These are phyloP conservation scores for Hippocampus zosterae DNA, from an alignment of 2,113 vertebrate species.

Conservation along the genomic window DNA sequence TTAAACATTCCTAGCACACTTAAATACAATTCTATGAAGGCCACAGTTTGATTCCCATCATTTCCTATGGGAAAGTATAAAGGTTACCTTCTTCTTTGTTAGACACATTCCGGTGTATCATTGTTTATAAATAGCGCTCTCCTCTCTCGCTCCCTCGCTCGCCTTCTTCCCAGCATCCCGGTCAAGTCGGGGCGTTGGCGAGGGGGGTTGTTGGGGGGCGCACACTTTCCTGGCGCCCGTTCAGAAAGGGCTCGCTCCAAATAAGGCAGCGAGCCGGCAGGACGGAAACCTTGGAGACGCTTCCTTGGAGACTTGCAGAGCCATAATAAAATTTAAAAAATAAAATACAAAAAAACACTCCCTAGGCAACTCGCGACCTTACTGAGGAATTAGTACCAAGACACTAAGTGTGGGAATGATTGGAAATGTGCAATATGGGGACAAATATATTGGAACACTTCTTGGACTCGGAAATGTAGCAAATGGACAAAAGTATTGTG, in stretches of 20 bases:
- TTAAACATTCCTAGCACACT: neutral
- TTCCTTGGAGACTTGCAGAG: constrained; percentile 7
- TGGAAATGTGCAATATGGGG: neutral
- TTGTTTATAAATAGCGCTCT: constrained; percentile 8
- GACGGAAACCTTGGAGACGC: constrained; percentile 52
- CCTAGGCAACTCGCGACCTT: neutral
- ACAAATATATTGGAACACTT: neutral
- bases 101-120: neutral
- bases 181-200: constrained; percentile 51
- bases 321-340: neutral
- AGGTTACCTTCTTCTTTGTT: neutral
- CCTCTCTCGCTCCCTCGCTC: constrained; percentile 47
- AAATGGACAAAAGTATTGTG: neutral
- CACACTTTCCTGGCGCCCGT: constrained; percentile 90
- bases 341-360: neutral
- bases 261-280: constrained; percentile 77
- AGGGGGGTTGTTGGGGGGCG: no score
- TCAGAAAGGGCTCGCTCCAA: constrained; percentile 85
- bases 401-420: neutral
- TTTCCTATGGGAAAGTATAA: neutral
- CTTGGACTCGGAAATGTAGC: neutral
- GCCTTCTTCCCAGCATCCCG: constrained; percentile 57
- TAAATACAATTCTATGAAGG: neutral
- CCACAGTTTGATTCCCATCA: neutral
- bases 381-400: neutral